These are phyloP conservation scores for Cryptocheilus praepositus DNA, from an alignment of 2,888 invertebrate genomes.

Conservation along the genomic window DNA sequence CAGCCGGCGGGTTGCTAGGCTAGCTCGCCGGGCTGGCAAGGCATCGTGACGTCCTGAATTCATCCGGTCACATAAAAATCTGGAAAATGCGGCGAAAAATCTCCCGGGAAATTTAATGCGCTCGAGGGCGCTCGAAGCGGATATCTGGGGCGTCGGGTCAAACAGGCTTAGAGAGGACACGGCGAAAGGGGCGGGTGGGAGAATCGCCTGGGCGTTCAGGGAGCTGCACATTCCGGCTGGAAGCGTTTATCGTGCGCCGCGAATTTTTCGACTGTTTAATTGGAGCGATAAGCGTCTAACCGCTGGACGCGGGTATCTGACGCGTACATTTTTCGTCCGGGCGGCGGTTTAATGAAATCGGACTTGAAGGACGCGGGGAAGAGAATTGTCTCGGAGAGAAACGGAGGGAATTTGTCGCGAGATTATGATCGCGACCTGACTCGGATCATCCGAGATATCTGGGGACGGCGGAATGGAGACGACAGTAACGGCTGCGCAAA, in stretches of 20 bases:
- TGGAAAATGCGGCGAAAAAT: slow-evolving; percentile 46
- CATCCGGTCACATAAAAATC: slow-evolving; percentile 46
- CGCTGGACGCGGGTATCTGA: too few relatives aligned
- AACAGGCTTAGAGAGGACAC: slow-evolving; percentile 38
- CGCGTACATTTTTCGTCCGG: too few relatives aligned
- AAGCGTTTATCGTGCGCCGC: too few relatives aligned
- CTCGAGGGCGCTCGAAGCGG: slow-evolving; percentile 43
- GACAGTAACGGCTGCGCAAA: background rate
- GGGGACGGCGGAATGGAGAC: background rate
- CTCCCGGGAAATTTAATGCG: slow-evolving; percentile 58
- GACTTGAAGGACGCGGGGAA: too few relatives aligned
- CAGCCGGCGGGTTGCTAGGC: slow-evolving; percentile 30
- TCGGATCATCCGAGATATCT: too few relatives aligned
- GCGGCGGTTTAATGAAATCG: too few relatives aligned
- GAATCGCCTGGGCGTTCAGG: background rate
- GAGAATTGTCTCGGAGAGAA: too few relatives aligned
- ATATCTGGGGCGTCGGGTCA: slow-evolving; percentile 60
- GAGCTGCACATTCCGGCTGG: background rate
- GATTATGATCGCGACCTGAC: too few relatives aligned
- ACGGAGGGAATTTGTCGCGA: too few relatives aligned
- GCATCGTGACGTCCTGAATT: slow-evolving; percentile 21
- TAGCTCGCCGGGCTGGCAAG: slow-evolving; percentile 2
- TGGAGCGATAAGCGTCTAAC: too few relatives aligned
- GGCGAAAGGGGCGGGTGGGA: background rate
- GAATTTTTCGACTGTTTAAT: too few relatives aligned